Percentiles rank a stretch among this genome's conserved stretches.
These are phyloP conservation scores for Zaprionus vittiger DNA, from an alignment of 1,140 invertebrate genomes.

Conservation along the genomic window DNA sequence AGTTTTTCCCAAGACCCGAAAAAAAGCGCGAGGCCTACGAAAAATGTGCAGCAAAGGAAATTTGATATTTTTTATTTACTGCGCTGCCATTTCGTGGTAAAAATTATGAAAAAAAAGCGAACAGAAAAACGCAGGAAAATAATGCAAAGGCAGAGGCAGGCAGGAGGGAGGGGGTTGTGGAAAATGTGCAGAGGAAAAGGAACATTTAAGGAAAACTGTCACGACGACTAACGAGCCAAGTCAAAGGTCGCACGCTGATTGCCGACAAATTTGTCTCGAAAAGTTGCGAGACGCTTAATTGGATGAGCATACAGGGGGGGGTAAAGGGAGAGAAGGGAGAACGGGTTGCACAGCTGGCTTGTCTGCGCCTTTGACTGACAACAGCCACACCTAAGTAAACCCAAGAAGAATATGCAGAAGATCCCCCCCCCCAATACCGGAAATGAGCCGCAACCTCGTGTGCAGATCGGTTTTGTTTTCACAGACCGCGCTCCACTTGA, in stretches of 20 bases:
- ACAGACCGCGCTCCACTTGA: constrained; percentile 76
- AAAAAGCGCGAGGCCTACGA: constrained; percentile 47
- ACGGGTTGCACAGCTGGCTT: constrained; percentile 58
- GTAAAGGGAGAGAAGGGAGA: not conserved
- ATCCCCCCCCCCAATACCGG: constrained; percentile 53
- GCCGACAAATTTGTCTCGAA: constrained; percentile 73
- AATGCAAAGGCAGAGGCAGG: constrained; percentile 4
- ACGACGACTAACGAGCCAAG: constrained; percentile 76
- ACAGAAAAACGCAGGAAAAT: constrained; percentile 43
- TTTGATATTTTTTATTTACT: constrained; percentile 70
- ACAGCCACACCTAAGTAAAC: constrained; percentile 76
- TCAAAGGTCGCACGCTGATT: constrained; percentile 71
- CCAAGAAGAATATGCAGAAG: constrained; percentile 36
- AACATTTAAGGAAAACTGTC: constrained; percentile 60
- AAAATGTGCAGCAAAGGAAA: constrained; percentile 73
- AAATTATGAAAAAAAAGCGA: constrained; percentile 68
- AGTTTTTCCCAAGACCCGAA: constrained; percentile 53
- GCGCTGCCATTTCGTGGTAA: constrained; percentile 70
- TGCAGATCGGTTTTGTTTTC: constrained; percentile 67
- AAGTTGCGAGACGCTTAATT: constrained; percentile 74
- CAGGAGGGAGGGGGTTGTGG: not conserved
- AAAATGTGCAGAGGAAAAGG: not conserved
- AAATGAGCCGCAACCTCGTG: constrained; percentile 64
- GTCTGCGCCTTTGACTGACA: constrained; percentile 76
- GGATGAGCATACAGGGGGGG: constrained; percentile 26